Percentiles rank a stretch among this genome's conserved stretches.
Conservation (phyloP, 2,113 vertebrate species). For the Acrocephalus arundinaceus region DNA sequence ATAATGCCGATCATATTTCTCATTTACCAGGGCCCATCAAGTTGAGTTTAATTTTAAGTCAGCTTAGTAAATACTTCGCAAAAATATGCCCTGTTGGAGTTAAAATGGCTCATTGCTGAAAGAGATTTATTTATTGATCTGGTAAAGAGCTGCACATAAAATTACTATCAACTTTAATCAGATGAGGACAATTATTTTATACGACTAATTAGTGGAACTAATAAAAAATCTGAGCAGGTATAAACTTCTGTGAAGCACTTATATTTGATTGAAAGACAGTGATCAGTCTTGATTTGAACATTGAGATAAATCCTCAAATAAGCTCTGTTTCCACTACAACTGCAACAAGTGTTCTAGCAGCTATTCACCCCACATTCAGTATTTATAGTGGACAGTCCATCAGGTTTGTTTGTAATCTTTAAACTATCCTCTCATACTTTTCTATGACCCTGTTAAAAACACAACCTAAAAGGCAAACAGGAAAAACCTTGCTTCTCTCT, state of each 20-base stretch:
- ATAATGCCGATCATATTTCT: neutral
- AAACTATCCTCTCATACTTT: neutral
- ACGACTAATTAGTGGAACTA: neutral
- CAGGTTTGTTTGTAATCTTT: neutral
- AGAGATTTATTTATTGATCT: neutral
- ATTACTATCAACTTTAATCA: neutral
- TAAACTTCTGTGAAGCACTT: neutral
- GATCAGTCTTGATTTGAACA: neutral
- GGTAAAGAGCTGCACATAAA: neutral
- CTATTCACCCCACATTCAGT: neutral
- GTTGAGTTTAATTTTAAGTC: neutral
- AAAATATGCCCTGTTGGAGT: neutral
- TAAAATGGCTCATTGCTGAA: neutral
- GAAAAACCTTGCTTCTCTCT: neutral
- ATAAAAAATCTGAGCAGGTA: neutral
- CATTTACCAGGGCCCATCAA: neutral
- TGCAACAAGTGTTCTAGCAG: neutral
- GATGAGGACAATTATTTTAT: neutral
- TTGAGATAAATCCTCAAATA: neutral
- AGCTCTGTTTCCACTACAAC: neutral
- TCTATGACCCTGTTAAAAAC: neutral
- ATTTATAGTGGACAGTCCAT: neutral
- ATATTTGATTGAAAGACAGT: neutral
- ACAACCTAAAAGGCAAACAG: neutral
- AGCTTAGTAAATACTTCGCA: neutral